Evolutionary conservation across 2,797 vertebrate genomes (phyloP), one percentile per base, ranked within the genome.

Genomic region (Hyperoplus immaculatus): DNA sequence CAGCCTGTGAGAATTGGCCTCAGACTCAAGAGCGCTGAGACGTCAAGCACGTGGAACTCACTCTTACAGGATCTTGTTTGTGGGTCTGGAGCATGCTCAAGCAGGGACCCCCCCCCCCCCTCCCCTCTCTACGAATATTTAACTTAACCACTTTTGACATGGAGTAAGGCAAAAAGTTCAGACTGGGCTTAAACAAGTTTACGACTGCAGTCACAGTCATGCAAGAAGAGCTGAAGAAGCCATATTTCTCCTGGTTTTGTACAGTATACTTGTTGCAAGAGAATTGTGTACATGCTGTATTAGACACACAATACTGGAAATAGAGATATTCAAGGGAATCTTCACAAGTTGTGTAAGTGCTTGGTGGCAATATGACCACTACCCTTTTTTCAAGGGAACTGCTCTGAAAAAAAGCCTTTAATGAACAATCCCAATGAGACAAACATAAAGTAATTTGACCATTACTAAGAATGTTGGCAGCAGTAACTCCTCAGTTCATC

Each of bases 21-120:
- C 83, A 81, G 66, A 29, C 29, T 29, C 29, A 29, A 29, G 29
- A 91, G 80, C 50, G 46, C 76, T 13, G 29, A 83, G 85, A 87
- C 76, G 84, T 90, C 88, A 89, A 84, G 84, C 86, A 75, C 72
- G 66, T 89, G 84, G 86, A 89, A 84, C 87, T 92, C 90, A 78
- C 91, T 89, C 82, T 68, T 79, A 83, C 62, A 51, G 72, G 82
- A 80, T 87, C 67, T 16, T 67, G 82, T 85, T 88, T 87, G 84
- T 70, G 79, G 83, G 77, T 85, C 87, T 39, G 55, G 69, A 77
- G 81, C 79, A 61, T 73, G 87, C 85, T 79, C 84, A 49, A 88
- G 79, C 80, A 77, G 78, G 51, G 42, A 70, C 83, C 51, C 75
- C 10, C 6, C 42, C 4, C 42, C 42, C 73, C 83, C 51, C 76